phyloP scores from a whole-genome alignment of 2,797 vertebrate genomes.

The Brachyrhaphis roseni region DNA sequence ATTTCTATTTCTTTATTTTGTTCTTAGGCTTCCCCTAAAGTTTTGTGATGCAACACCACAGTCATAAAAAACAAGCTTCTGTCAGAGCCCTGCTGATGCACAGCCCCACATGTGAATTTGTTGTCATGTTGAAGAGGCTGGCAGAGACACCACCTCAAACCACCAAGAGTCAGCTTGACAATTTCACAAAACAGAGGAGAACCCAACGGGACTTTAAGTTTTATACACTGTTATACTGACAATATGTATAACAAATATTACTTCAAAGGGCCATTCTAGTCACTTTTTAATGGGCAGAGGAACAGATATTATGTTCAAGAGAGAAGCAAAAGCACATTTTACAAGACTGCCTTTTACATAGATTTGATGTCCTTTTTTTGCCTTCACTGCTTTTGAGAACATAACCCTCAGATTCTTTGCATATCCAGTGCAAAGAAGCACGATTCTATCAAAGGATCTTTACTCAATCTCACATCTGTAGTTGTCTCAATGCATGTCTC shows the following conservation, averaged over 20 bases:
- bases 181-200: background rate
- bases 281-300: background rate
- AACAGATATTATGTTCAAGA: background rate
- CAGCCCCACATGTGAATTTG: constrained; percentile 7
- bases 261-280: background rate
- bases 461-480: background rate
- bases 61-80: constrained; percentile 9
- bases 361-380: background rate
- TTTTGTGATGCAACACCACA: constrained; percentile 5
- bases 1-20: constrained; percentile 2
- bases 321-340: background rate
- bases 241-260: background rate
- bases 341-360: background rate
- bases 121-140: constrained; percentile 6
- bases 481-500: background rate
- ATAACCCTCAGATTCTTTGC: background rate
- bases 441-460: background rate
- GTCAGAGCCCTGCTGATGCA: constrained; percentile 2
- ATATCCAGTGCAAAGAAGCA: background rate
- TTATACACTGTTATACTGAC: background rate
- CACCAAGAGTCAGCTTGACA: constrained; percentile 1
- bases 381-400: background rate
- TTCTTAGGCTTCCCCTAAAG: constrained; percentile 3
- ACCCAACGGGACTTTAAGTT: background rate
- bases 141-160: constrained; percentile 8